These are phyloP conservation scores for Lepilemur ruficaudatus DNA, from an alignment of 2,797 vertebrate species.

Conservation along the genomic window DNA sequence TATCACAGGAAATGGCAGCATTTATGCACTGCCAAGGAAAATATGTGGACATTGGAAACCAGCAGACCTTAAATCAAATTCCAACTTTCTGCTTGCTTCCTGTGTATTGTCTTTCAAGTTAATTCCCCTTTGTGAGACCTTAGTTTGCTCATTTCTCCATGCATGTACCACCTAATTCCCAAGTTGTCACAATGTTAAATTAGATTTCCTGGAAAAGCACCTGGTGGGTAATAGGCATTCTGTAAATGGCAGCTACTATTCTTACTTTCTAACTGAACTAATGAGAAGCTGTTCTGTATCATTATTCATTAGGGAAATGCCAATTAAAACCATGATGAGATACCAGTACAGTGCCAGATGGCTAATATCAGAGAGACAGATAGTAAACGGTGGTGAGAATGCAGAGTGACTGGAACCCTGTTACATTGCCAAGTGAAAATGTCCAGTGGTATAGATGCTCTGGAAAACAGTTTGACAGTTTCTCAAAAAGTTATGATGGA, in stretches of 20 bases:
- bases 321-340: background rate
- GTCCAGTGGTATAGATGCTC: background rate
- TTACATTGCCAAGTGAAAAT: background rate
- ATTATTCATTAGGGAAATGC: background rate
- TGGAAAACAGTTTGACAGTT: background rate
- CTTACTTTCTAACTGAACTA: background rate
- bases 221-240: background rate
- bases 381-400: background rate
- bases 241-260: background rate
- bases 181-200: background rate
- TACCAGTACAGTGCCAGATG: background rate
- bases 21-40: background rate
- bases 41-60: background rate
- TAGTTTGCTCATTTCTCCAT: background rate
- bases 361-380: background rate
- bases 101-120: background rate
- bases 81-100: background rate
- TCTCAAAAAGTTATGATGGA: background rate
- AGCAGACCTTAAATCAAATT: background rate
- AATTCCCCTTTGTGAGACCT: background rate
- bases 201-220: background rate
- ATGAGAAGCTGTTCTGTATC: background rate
- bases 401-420: background rate
- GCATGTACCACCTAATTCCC: background rate
- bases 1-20: background rate